Evolutionary conservation across 2,888 invertebrate species (phyloP).

Genomic region (Dorcus hopei): DNA sequence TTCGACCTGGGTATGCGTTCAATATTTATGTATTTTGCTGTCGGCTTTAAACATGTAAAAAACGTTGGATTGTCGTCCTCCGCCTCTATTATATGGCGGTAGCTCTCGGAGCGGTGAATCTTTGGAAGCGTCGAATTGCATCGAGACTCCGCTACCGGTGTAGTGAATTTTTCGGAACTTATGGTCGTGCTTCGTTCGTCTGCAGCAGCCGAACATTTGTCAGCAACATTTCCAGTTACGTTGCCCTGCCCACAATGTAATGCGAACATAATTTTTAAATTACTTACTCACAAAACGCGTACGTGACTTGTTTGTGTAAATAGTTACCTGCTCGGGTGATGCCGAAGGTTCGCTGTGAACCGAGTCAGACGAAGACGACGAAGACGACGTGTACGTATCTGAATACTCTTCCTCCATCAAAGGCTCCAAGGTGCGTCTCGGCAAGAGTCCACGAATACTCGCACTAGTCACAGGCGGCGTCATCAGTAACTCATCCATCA

Average conservation of each 20-base stretch:
- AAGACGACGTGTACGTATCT: constrained; percentile 56
- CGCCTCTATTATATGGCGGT: constrained; percentile 47
- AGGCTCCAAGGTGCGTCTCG: constrained; percentile 76
- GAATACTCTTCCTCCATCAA: constrained; percentile 80
- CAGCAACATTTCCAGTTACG: constrained; percentile 53
- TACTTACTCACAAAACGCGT: constrained; percentile 1
- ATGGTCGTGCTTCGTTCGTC: constrained; percentile 32
- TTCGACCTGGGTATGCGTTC: constrained; percentile 43
- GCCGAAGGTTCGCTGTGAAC: constrained; percentile 40
- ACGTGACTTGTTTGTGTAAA: neutral
- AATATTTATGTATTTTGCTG: constrained; percentile 46
- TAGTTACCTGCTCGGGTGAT: constrained; percentile 49
- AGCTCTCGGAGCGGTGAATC: constrained; percentile 55
- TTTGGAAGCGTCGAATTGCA: constrained; percentile 52
- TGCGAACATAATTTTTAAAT: constrained; percentile 28
- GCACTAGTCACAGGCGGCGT: constrained; percentile 74
- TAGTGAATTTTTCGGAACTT: constrained; percentile 30
- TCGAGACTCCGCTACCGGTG: constrained; percentile 21
- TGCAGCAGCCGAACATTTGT: constrained; percentile 54
- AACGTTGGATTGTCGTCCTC: constrained; percentile 40
- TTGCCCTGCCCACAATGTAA: constrained; percentile 52
- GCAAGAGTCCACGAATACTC: constrained; percentile 65
- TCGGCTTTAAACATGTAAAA: constrained; percentile 46
- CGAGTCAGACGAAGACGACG: constrained; percentile 31
- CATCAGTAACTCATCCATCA: constrained; percentile 79